phyloP scores from a whole-genome alignment of 2,113 vertebrate species.

The Vombatus ursinus region DNA sequence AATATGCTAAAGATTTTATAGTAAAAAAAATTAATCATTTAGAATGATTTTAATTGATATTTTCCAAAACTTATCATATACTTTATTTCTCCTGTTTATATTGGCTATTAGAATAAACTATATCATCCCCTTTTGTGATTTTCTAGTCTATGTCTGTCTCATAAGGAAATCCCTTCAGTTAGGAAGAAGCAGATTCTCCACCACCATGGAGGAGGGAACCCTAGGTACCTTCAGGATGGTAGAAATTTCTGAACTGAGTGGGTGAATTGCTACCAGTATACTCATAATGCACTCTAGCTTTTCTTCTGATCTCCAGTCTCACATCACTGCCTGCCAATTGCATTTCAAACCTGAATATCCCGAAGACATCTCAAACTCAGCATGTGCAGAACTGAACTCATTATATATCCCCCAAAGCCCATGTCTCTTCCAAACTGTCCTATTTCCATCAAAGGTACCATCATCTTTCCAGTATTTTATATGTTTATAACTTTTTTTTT shows the following conservation, averaged over 20 bases:
- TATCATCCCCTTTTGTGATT: not conserved
- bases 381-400: not conserved
- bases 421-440: not conserved
- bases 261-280: not conserved
- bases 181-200: not conserved
- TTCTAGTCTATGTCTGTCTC: not conserved
- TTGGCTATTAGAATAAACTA: not conserved
- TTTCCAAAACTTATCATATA: not conserved
- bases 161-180: not conserved
- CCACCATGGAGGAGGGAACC: not conserved
- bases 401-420: not conserved
- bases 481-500: not conserved
- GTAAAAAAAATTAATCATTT: not conserved
- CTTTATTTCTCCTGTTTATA: not conserved
- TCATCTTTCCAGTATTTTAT: too few species aligned
- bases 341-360: not conserved
- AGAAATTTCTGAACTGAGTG: not conserved
- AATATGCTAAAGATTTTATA: not conserved
- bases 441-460: not conserved
- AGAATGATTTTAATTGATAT: conserved; percentile 15
- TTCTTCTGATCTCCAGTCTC: not conserved
- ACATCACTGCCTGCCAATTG: not conserved
- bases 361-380: not conserved
- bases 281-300: not conserved
- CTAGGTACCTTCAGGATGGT: not conserved